phyloP scores from a whole-genome alignment of 2,797 vertebrate species.

The Sebastolobus alascanus region DNA sequence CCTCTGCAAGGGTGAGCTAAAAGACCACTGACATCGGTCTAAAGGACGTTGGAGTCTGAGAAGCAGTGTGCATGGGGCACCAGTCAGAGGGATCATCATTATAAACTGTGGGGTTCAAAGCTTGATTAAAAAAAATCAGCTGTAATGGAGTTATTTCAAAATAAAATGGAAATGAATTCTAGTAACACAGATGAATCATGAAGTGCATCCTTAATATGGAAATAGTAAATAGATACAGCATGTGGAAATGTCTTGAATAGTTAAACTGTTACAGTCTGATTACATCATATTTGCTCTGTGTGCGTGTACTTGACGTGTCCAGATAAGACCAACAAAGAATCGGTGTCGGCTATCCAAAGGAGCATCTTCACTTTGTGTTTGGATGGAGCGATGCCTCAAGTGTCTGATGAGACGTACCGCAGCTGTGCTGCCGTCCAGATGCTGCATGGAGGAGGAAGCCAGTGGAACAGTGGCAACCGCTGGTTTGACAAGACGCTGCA shows the following conservation, averaged over 20 bases:
- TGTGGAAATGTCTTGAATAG: not conserved
- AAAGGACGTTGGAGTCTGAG: not conserved
- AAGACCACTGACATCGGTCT: not conserved
- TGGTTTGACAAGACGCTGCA: constrained; percentile 99
- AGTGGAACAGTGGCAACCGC: constrained; percentile 93
- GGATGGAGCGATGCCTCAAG: constrained; percentile 87
- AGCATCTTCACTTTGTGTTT: constrained; percentile 95
- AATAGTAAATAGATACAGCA: not conserved
- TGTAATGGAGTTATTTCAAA: too few species aligned
- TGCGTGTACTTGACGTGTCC: not conserved
- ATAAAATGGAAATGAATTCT: too few species aligned
- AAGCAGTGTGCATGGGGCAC: not conserved
- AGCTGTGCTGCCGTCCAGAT: constrained; percentile 92
- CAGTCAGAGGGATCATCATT: too few species aligned
- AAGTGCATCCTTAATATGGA: too few species aligned
- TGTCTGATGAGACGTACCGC: constrained; percentile 84
- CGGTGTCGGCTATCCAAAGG: constrained; percentile 90
- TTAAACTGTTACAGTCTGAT: not conserved
- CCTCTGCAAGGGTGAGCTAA: constrained; percentile 89
- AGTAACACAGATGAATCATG: too few species aligned
- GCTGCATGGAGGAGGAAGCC: constrained; percentile 86
- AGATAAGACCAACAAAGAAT: constrained; percentile 94
- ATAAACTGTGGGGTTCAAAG: too few species aligned
- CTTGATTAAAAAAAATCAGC: too few species aligned
- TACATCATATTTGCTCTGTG: not conserved